A percentile compares a stretch with the other conserved stretches of the same genome.
phyloP scores from a whole-genome alignment of 2,888 invertebrate species.

The Ophraella communa region DNA sequence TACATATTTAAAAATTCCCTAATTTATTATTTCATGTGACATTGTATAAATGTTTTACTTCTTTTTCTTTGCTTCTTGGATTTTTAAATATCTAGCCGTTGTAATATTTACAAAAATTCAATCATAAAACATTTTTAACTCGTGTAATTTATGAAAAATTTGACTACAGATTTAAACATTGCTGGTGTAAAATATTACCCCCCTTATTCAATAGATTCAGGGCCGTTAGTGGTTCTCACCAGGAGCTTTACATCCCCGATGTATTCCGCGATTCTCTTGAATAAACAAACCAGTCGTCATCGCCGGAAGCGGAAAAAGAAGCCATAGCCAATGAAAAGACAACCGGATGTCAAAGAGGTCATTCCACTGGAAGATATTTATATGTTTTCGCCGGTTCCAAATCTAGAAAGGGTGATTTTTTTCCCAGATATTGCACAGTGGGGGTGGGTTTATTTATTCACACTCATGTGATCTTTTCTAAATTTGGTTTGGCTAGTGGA shows the following conservation, averaged over 20 bases:
- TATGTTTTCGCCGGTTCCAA: constrained; percentile 54
- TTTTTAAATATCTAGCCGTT: too few species aligned
- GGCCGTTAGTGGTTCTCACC: constrained; percentile 10
- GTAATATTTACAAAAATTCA: too few species aligned
- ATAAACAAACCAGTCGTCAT: constrained; percentile 48
- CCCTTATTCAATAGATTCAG: constrained; percentile 1
- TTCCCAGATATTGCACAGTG: constrained; percentile 45
- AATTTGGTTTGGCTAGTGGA: constrained; percentile 39
- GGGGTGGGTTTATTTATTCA: constrained; percentile 54
- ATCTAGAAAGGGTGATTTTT: constrained; percentile 52
- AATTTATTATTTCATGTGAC: too few species aligned
- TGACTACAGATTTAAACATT: too few species aligned
- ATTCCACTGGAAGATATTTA: constrained; percentile 58
- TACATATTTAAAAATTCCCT: too few species aligned
- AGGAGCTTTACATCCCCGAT: constrained; percentile 19
- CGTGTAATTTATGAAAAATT: too few species aligned
- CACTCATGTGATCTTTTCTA: constrained; percentile 38
- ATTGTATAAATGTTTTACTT: too few species aligned
- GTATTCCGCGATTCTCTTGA: constrained; percentile 42
- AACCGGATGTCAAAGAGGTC: constrained; percentile 56
- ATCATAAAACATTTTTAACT: too few species aligned
- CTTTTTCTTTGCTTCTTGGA: too few species aligned
- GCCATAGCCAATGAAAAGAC: constrained; percentile 54
- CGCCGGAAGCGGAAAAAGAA: constrained; percentile 55
- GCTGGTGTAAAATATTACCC: too few species aligned